Conservation (phyloP, 2,888 invertebrate species). For the Aphodius sticticus region DNA sequence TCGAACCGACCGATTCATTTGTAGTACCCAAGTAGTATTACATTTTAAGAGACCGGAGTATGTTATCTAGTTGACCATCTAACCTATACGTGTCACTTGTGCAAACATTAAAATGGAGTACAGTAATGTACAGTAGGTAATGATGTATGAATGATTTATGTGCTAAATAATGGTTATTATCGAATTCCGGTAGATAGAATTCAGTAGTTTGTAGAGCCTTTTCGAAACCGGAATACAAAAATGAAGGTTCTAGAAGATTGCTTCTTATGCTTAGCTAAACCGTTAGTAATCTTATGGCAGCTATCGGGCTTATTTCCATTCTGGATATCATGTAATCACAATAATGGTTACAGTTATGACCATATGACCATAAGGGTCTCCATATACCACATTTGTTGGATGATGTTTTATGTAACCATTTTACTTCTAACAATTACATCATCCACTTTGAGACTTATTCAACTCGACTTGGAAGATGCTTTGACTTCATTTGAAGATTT, state of each 20-base stretch:
- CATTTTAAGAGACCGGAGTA: too few relatives aligned
- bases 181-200: too few relatives aligned
- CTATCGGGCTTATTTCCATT: neutral
- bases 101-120: too few relatives aligned
- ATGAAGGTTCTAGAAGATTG: constrained; percentile 9
- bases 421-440: neutral
- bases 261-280: neutral
- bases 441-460: neutral
- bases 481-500: neutral
- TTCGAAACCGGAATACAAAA: neutral
- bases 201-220: neutral
- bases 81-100: too few relatives aligned
- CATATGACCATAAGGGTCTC: neutral
- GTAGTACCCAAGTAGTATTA: too few relatives aligned
- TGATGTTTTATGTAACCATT: neutral
- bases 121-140: too few relatives aligned
- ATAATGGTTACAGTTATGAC: neutral
- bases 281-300: neutral
- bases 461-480: neutral
- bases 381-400: neutral
- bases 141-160: too few relatives aligned
- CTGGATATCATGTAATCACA: neutral
- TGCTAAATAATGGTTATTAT: too few relatives aligned
- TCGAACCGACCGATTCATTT: too few relatives aligned
- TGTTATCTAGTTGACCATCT: too few relatives aligned